Base-by-base conservation (phyloP, 2,797 vertebrate species). In the Sebastes matsubarae region DNA sequence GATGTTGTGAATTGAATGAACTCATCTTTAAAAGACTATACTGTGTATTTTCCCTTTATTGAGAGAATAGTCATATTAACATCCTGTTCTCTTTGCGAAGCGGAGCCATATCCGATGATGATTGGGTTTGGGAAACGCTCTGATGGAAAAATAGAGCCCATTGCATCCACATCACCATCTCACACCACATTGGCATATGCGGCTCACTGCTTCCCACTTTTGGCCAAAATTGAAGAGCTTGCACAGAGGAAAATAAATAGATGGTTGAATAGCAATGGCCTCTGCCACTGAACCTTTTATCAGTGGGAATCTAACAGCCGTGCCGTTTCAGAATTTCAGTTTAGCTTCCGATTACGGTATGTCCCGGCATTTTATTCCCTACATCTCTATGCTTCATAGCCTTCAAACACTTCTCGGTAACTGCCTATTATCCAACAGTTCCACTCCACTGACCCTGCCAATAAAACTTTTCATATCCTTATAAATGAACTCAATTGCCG, bases 381-480 rank as follows among this genome's bases (percentile, higher is more conserved):
- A 98, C 98, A 98, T 97, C 97, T 99, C 97, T 98, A 97, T 95
- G 94, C 97, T 98, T 97, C 97, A 97, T 95, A 96, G 96, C 97
- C 96, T 97, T 98, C 97, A 95, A 97, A 97, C 98, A 97, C 98
- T 98, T 97, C 97, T 97, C 96, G 96, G 98, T 98, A 99, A 99
- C 97, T 98, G 97, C 98, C 98, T 99, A 99, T 99, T 99, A 99
- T 98, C 97, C 96, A 89, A 96, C 96, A 97, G 98, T 99, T 99
- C 98, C 98, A 97, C 97, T 98, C 96, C 96, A 97, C 96, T 97
- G 98, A 97, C 97, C 97, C 98, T 97, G 97, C 98, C 98, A 99
- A 99, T 99, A 99, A 99, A 99, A 99, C 97, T 99, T 99, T 99
- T 99, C 98, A 99, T 99, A 99, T 98, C 98, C 98, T 99, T 99